phyloP scores from a whole-genome alignment of 1,140 invertebrate species.

The Conopomorpha cramerella region DNA sequence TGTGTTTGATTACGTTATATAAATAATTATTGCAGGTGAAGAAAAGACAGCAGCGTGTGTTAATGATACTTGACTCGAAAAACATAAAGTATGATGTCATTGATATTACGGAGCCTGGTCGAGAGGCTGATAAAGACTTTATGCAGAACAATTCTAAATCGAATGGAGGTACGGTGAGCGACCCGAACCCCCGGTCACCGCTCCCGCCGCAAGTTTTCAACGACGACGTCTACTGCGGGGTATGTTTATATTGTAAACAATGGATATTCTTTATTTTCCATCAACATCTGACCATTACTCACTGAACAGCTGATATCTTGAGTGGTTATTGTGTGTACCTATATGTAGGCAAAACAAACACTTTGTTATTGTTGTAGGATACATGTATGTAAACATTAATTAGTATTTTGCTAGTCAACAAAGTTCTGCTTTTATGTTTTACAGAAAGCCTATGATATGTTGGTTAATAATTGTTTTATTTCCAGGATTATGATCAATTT shows the following conservation, averaged over 20 bases:
- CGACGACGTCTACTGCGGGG: slow-evolving; percentile 90
- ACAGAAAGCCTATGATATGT: no score
- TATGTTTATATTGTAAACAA: no score
- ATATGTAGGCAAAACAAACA: no score
- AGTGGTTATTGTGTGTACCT: no score
- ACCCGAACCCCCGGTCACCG: slow-evolving; percentile 67
- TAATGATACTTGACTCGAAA: slow-evolving; percentile 91
- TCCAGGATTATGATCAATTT: slow-evolving; percentile 91
- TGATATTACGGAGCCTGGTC: slow-evolving; percentile 91
- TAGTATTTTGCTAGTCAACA: no score
- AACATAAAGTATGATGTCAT: slow-evolving; percentile 85
- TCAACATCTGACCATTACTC: no score
- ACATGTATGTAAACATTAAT: no score
- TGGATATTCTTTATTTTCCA: no score
- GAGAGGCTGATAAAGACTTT: slow-evolving; percentile 86
- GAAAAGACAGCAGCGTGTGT: slow-evolving; percentile 88
- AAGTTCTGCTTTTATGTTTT: no score
- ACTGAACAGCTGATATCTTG: no score
- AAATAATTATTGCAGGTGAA: slow-evolving; percentile 74
- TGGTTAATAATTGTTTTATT: slow-evolving; percentile 13
- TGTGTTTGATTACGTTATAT: slow-evolving; percentile 36
- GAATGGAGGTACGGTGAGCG: slow-evolving; percentile 70
- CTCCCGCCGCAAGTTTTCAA: slow-evolving; percentile 94
- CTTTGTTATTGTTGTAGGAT: no score
- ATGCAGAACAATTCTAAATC: slow-evolving; percentile 89